Base-by-base conservation (phyloP, 2,888 invertebrate species). In the Drosophila phalerata region DNA sequence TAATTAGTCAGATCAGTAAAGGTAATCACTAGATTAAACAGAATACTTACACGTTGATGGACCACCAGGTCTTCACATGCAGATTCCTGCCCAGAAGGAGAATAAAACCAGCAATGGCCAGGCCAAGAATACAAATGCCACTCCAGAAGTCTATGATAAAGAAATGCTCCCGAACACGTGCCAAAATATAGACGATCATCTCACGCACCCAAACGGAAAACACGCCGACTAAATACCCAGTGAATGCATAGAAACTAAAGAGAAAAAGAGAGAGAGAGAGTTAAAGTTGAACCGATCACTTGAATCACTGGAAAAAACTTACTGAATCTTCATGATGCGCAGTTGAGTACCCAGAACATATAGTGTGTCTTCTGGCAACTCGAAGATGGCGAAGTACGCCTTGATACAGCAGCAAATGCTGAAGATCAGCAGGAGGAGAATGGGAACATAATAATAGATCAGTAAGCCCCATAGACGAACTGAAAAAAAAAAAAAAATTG, bases 81-180 rank as follows among this genome's bases (percentile, higher is more conserved):
- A 79, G 55, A 52, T 90, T 91, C 69, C 74, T 90, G 66, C 88
- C 90, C 30, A 90, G 72, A 15, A 90, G 53, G n/a, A 90, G 81
- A 8, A 84, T 75, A 11, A 91, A 90, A 0, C 80, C 91, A 2
- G 87, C 84, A n/a, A 89, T 74, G 43, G 90, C 88, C 63, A 91
- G 62, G 5, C 69, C 79, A 56, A 90, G 47, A 3, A 90, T 62
- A 40, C 89, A 91, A 37, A 90, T 88, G 15, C 90, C 91, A 40
- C 89, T 90, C 90, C 90, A 85, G 67, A 89, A 91, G 22, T 90
- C 90, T 37, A 90, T 89, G 34, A 90, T 89, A 30, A 90, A 90
- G 75, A 85, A 90, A 28, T 90, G 84, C 52, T 90, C 87, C 22
- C 90, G 62, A 22, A 84, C 61, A 0, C 89, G 77, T 1, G 91